Conservation (phyloP, 1,140 invertebrate species). For the Hypsibius dujardini region DNA sequence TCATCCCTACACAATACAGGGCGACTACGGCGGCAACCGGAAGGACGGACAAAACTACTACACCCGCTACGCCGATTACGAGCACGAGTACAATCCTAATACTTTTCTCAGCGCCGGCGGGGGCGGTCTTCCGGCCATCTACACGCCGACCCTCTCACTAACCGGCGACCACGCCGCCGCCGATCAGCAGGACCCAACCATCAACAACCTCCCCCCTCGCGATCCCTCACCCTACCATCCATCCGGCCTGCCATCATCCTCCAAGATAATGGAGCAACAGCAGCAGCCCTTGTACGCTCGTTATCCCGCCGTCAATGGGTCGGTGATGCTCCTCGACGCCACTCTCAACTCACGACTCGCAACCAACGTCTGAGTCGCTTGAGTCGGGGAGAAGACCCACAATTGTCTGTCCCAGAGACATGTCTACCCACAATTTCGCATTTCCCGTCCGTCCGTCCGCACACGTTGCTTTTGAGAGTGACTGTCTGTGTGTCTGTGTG, state of each 20-base stretch:
- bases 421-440: no score
- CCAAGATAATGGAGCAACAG: no score
- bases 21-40: neutral
- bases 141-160: slow-evolving; percentile 2
- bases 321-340: neutral
- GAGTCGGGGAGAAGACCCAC: no score
- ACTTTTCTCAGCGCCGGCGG: neutral
- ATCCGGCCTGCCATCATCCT: slow-evolving; percentile 8
- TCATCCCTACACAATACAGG: slow-evolving; percentile 13
- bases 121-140: slow-evolving; percentile 12
- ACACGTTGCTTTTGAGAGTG: no score
- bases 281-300: no score
- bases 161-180: no score
- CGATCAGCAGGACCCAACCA: neutral
- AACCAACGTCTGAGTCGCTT: no score
- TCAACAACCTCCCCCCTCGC: no score
- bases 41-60: slow-evolving; percentile 7
- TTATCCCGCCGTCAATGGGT: neutral
- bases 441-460: no score
- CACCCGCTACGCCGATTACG: slow-evolving; percentile 16
- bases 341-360: slow-evolving; percentile 15
- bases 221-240: slow-evolving; percentile 11
- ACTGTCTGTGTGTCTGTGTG: no score
- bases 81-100: slow-evolving; percentile 14
- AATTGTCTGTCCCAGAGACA: no score